A percentile compares a stretch with the other conserved stretches of the same genome.
Evolutionary conservation across 2,113 vertebrate species (phyloP).

Genomic region (Anser cygnoides): DNA sequence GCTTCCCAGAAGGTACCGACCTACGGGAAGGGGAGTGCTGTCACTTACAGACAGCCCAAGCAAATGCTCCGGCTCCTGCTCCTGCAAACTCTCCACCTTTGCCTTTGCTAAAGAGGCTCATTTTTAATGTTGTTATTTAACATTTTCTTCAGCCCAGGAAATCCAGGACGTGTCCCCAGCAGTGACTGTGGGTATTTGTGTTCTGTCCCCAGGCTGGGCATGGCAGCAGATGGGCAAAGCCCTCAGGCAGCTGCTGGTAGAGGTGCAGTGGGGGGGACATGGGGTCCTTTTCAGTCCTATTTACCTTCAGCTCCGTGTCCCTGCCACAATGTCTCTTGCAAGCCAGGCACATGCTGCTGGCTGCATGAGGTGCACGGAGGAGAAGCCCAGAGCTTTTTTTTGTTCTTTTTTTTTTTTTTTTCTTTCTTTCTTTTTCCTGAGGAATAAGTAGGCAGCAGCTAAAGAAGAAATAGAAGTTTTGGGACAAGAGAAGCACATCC

Average conservation of each 20-base stretch:
- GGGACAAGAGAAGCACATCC: not conserved
- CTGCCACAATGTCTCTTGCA: not conserved
- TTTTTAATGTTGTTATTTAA: not conserved
- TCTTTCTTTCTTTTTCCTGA: not conserved
- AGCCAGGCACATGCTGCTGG: not conserved
- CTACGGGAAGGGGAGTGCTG: not conserved
- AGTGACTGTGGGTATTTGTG: not conserved
- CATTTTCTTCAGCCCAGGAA: not conserved
- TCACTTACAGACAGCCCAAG: not conserved
- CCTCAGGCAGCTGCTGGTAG: not conserved
- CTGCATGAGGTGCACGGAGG: not conserved
- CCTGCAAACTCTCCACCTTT: not conserved
- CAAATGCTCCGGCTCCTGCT: not conserved
- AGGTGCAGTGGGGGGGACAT: not conserved
- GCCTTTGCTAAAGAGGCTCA: not conserved
- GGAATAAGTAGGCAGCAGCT: not conserved
- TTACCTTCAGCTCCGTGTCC: not conserved
- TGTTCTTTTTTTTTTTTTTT: not conserved
- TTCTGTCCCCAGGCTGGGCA: not conserved
- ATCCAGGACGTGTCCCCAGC: not conserved
- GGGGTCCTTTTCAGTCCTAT: not conserved
- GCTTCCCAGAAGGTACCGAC: constrained; percentile 20
- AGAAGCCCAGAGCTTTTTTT: not conserved
- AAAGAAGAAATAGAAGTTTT: not conserved
- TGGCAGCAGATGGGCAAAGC: not conserved